phyloP scores from a whole-genome alignment of 1,140 invertebrate species.

The Carposina sasakii region DNA sequence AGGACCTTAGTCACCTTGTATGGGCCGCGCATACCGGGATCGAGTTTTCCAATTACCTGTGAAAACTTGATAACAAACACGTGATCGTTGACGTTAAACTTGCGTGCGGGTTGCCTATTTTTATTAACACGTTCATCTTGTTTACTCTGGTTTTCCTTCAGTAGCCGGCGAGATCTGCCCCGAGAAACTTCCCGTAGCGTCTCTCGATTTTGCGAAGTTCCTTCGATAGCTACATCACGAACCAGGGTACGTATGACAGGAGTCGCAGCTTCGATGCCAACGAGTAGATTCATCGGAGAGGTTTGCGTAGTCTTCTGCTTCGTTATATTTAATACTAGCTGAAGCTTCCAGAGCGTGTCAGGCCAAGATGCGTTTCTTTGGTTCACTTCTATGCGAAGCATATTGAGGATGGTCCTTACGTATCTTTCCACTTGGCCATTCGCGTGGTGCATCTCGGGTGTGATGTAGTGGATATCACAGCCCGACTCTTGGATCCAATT shows the following conservation, averaged over 20 bases:
- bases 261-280: not conserved
- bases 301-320: constrained; percentile 5
- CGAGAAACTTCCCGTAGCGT: not conserved
- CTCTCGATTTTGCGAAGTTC: not conserved
- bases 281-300: not conserved
- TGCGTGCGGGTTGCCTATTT: not conserved
- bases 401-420: too few relatives aligned
- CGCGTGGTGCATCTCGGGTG: too few relatives aligned
- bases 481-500: too few relatives aligned
- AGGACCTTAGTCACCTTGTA: too few relatives aligned
- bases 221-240: constrained; percentile 6
- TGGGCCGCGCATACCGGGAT: too few relatives aligned
- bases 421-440: too few relatives aligned
- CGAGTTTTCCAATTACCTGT: too few relatives aligned
- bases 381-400: too few relatives aligned
- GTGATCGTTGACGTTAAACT: not conserved
- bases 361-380: too few relatives aligned
- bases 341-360: too few relatives aligned
- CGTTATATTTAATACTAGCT: too few relatives aligned
- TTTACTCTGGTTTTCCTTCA: not conserved
- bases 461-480: too few relatives aligned
- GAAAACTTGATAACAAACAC: constrained; percentile 9
- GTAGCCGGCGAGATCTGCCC: not conserved
- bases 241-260: not conserved
- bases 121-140: constrained; percentile 2